Base-by-base conservation (phyloP, 2,888 invertebrate genomes). In the Parnassius mnemosyne region DNA sequence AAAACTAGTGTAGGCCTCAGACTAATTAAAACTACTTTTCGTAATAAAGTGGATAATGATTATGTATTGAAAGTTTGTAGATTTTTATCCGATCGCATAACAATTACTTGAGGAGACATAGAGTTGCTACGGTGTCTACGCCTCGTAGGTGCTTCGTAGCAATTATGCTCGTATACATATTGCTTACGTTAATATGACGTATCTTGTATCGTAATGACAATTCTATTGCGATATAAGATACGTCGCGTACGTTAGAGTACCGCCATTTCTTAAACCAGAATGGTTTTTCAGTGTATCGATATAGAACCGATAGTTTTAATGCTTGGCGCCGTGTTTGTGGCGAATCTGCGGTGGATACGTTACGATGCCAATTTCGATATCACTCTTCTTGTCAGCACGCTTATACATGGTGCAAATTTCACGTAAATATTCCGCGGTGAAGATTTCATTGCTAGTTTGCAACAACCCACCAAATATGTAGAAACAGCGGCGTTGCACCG, bases 241-340 rank as follows among this genome's bases (percentile, higher is more conserved):
- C 20, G 34, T 34, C 7, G 7, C 7, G 3, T 7, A 34, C 34
- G 5, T 34, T 34, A 54, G 16, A 20, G 20, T 10, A 42, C 50
- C 3, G 42, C 51, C 20, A n/a, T 54, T 42, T 41, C 42, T 16
- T 58, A 9, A 46, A 58, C 25, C 13, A 52, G 52, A 58, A 58
- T 46, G 20, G 53, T 12, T n/a, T 53, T 13, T 34, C 60, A 73
- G 76, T 72, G 73, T 78, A 79, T 78, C 82, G 83, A 79, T 80
- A 79, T 71, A 71, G 74, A 77, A 75, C 74, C 78, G 82, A 83
- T 81, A 81, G 83, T 84, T 80, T 79, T 79, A 84, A 78, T 81
- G 83, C 71, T 75, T 73, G 74, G 70, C 71, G 74, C 72, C 78
- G 77, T 81, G 81, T 84, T 83, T 84, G 78, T 69, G 85, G 81